These are phyloP conservation scores for Paraescarpia echinospica DNA, from an alignment of 1,140 invertebrate genomes.

Conservation along the genomic window DNA sequence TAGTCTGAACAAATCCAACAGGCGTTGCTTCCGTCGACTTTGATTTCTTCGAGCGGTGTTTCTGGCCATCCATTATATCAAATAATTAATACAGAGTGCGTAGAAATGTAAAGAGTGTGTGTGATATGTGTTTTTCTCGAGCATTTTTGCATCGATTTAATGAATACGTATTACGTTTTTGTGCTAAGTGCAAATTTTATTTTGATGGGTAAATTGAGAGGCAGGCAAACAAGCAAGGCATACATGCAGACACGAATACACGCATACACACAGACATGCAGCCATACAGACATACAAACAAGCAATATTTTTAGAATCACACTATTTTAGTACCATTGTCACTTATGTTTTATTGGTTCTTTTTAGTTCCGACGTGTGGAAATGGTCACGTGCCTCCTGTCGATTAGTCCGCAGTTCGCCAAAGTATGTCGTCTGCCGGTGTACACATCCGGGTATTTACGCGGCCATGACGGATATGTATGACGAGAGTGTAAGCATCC, in stretches of 20 bases:
- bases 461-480: conserved; percentile 56
- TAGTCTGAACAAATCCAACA: not conserved
- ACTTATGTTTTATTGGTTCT: not conserved
- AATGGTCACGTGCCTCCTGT: conserved; percentile 25
- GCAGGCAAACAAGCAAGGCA: too few species aligned
- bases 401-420: conserved; percentile 15
- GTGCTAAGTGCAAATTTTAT: too few species aligned
- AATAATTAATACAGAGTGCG: too few species aligned
- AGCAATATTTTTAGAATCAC: too few species aligned
- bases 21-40: not conserved
- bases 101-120: too few species aligned
- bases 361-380: conserved; percentile 11
- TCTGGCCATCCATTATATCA: too few species aligned
- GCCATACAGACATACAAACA: not conserved
- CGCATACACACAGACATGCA: not conserved
- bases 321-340: not conserved
- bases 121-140: too few species aligned
- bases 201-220: too few species aligned
- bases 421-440: conserved; percentile 41
- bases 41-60: not conserved
- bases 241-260: too few species aligned
- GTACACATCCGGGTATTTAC: conserved; percentile 44
- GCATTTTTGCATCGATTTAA: too few species aligned
- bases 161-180: too few species aligned
- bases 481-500: conserved; percentile 50